Evolutionary conservation across 2,797 vertebrate species (phyloP).

Genomic region (Etheostoma perlongum): DNA sequence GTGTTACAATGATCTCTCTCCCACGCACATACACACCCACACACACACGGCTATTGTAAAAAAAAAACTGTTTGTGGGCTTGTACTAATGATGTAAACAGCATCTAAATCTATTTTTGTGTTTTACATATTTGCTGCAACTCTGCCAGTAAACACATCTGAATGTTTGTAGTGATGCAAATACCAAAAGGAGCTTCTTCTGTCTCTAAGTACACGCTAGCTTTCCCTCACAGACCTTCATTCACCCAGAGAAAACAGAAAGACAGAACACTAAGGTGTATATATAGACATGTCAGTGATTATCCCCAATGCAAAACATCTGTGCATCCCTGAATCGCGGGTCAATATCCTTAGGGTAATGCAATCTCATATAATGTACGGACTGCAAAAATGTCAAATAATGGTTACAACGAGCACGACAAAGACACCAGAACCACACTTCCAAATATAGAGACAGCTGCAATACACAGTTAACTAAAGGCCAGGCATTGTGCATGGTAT

Average conservation of each 20-base stretch:
- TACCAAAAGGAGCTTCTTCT: neutral
- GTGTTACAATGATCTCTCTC: neutral
- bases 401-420: neutral
- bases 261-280: neutral
- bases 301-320: neutral
- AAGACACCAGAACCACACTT: neutral
- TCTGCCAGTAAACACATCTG: neutral
- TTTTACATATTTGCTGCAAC: neutral
- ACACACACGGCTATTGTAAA: neutral
- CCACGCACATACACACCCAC: too few species aligned
- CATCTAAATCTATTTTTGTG: neutral
- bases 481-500: neutral
- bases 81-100: neutral
- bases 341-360: neutral
- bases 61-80: neutral
- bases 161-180: neutral
- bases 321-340: neutral
- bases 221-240: slow-evolving; percentile 5
- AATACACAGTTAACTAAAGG: neutral
- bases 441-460: neutral
- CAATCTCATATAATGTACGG: neutral
- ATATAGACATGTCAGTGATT: neutral
- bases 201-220: neutral
- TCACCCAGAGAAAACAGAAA: neutral
- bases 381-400: neutral